phyloP scores from a whole-genome alignment of 2,888 invertebrate species.

The Harpagoxenus sublaevis region DNA sequence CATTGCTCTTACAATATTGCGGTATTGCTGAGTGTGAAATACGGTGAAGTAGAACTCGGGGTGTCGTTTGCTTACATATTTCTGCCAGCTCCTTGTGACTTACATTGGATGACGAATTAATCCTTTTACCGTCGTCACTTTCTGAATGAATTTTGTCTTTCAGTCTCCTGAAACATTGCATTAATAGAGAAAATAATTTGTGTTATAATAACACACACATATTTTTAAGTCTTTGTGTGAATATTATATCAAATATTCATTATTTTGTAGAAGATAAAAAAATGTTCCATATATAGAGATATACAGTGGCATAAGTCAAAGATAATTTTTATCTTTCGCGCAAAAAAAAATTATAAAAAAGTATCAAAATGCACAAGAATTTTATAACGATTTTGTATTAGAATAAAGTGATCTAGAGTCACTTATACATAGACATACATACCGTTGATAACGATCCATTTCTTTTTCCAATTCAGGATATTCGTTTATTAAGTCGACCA shows the following conservation, averaged over 20 bases:
- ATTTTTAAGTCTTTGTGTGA: background rate
- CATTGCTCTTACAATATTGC: conserved; percentile 58
- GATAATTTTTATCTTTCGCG: conserved; percentile 6
- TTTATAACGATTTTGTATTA: background rate
- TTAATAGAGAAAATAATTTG: background rate
- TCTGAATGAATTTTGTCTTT: conserved; percentile 44
- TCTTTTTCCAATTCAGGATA: conserved; percentile 82
- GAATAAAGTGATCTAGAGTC: background rate
- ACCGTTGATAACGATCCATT: conserved; percentile 73
- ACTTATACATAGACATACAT: conserved; percentile 22
- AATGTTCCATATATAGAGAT: background rate
- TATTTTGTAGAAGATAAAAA: background rate
- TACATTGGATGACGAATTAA: conserved; percentile 19
- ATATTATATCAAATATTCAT: background rate
- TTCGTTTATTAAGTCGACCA: conserved; percentile 78
- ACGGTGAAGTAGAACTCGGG: conserved; percentile 77
- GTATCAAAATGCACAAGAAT: background rate
- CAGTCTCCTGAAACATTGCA: conserved; percentile 60
- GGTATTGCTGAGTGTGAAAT: conserved; percentile 72
- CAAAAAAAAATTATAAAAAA: background rate
- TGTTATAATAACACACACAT: background rate
- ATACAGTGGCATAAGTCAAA: background rate
- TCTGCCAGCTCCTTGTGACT: background rate
- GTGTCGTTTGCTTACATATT: conserved; percentile 47
- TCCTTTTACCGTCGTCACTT: conserved; percentile 31